Conservation (phyloP, 2,888 invertebrate genomes). For the Rhopalosiphum nymphaeae region DNA sequence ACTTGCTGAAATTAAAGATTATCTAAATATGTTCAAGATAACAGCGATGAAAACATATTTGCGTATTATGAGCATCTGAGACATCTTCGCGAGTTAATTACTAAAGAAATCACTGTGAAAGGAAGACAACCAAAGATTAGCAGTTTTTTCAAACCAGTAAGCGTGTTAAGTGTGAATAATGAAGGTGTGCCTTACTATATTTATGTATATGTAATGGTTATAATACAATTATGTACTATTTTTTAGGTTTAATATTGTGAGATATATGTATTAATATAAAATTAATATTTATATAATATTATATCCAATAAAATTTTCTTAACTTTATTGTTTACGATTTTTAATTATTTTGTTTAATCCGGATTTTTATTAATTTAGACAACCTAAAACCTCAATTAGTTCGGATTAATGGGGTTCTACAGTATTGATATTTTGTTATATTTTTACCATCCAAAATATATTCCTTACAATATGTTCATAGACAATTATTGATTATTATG, state of each 20-base stretch:
- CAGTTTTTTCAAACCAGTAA: constrained; percentile 35
- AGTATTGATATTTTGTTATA: not conserved
- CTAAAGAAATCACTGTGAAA: not conserved
- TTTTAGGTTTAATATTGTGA: too few species aligned
- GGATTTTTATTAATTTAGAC: too few species aligned
- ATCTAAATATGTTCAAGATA: constrained; percentile 33
- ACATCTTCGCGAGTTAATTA: not conserved
- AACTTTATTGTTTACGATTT: too few species aligned
- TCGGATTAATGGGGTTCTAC: too few species aligned
- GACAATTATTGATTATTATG: not conserved
- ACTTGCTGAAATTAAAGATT: not conserved
- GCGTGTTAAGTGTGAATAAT: not conserved
- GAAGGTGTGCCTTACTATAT: too few species aligned
- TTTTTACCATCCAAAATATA: not conserved
- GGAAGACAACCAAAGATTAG: constrained; percentile 10
- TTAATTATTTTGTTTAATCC: too few species aligned
- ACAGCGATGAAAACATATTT: constrained; percentile 45
- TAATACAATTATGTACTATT: too few species aligned
- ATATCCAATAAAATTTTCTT: too few species aligned
- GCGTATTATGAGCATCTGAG: constrained; percentile 20
- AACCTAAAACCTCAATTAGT: too few species aligned
- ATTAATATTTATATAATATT: too few species aligned
- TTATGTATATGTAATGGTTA: too few species aligned
- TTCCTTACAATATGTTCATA: constrained; percentile 24
- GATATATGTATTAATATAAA: too few species aligned